Conservation (phyloP, 1,140 invertebrate species). For the Leptopilina clavipes region DNA sequence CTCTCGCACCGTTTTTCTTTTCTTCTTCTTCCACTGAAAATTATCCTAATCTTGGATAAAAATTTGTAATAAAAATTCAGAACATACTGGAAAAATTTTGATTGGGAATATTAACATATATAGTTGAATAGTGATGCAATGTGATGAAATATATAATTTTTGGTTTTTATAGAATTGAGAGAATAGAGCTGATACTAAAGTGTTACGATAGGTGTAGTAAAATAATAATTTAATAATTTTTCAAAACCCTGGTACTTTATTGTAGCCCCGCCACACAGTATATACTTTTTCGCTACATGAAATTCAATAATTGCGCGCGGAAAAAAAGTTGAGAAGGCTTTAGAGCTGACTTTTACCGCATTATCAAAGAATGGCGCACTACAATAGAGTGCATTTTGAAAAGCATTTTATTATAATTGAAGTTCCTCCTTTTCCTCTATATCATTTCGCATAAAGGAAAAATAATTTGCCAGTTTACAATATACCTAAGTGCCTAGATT, state of each 20-base stretch:
- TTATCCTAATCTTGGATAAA: no score
- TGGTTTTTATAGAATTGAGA: no score
- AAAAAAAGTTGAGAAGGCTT: not conserved
- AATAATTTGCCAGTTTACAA: no score
- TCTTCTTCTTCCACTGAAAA: no score
- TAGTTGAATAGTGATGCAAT: no score
- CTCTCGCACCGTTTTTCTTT: no score
- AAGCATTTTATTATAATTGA: constrained; percentile 18
- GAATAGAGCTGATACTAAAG: not conserved
- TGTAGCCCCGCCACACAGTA: not conserved
- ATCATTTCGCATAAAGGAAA: not conserved
- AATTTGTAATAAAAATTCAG: no score
- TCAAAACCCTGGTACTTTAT: not conserved
- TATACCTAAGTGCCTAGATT: no score
- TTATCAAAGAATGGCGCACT: constrained; percentile 17
- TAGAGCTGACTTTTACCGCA: constrained; percentile 20
- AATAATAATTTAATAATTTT: constrained; percentile 26
- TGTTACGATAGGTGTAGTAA: constrained; percentile 21
- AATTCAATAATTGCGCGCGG: constrained; percentile 23
- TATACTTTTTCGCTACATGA: constrained; percentile 17
- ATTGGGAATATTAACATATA: no score
- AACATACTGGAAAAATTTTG: no score
- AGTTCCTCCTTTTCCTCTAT: not conserved
- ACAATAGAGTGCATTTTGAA: not conserved
- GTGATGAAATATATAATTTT: no score